Evolutionary conservation across 2,113 vertebrate genomes (phyloP), one percentile per base, ranked within the genome.

Genomic region (Nycticorax nycticorax): DNA sequence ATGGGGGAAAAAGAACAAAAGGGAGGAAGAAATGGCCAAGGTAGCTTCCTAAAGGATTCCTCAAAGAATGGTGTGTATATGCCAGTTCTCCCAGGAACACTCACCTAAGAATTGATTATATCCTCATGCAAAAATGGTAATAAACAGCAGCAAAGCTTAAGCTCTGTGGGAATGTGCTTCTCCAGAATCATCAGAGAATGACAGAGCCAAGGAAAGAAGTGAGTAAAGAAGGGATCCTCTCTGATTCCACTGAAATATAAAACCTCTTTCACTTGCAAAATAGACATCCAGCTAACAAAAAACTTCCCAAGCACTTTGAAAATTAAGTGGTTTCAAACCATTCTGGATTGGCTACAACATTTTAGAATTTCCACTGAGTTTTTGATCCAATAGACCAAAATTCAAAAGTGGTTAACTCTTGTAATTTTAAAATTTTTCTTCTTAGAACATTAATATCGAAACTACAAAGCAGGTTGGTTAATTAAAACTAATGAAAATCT

Each of bases 401-500:
- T 33, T 74, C 59, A 71, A 35, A 68, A 37, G 19, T 45, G 6
- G 52, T 57, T 72, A 87, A 45, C 24, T 71, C 28, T 17, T 33
- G 15, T 19, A 50, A 63, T 89, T 74, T 89, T 21, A 56, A 76
- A 35, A 0, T 53, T 88, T 80, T 97, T 90, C 32, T 87, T 83
- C 60, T 57, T 71, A 60, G 39, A 89, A 63, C 6, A 30, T 80
- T 88, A 48, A 95, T 91, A 73, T 86, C 50, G 48, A 78, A 89
- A 91, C 3, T 45, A 92, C 85, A 94, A 88, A 89, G 39, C 35
- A 64, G 18, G 17, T 45, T 88, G 60, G 74, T 89, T 84, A 93
- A 96, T 96, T 97, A 93, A 96, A 95, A 77, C 41, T 62, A 92
- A 90, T 77, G 74, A 71, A 96, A 96, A 67, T 43, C 76, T 94